Evolutionary conservation across 2,113 vertebrate species (phyloP).

Genomic region (Cheirogaleus medius): DNA sequence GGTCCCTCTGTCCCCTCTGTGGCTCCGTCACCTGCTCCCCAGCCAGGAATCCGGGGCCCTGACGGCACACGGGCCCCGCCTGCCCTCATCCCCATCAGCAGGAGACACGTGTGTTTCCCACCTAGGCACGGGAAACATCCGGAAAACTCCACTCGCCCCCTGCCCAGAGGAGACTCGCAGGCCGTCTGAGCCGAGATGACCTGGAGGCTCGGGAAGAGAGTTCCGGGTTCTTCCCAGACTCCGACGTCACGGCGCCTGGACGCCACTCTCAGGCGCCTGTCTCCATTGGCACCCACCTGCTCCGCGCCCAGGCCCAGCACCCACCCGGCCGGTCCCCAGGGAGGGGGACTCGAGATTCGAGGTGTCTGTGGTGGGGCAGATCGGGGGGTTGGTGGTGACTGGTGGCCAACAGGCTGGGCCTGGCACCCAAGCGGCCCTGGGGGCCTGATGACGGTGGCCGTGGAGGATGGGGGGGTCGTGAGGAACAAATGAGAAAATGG

Average conservation of each 20-base stretch:
- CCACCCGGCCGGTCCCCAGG: neutral
- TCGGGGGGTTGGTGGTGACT: neutral
- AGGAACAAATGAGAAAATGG: neutral
- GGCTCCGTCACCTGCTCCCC: neutral
- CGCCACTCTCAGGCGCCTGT: neutral
- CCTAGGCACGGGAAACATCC: neutral
- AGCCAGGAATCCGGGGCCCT: neutral
- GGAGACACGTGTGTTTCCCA: fast-evolving
- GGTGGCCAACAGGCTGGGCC: neutral
- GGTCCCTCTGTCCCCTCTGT: neutral
- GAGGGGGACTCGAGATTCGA: neutral
- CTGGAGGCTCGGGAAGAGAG: neutral
- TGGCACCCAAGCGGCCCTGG: neutral
- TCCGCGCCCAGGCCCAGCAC: neutral
- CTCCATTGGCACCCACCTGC: no score
- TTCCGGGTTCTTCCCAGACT: neutral
- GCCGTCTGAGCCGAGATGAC: neutral
- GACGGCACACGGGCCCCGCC: fast-evolving
- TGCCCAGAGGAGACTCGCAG: neutral
- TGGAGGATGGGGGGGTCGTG: neutral
- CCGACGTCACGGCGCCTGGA: no score
- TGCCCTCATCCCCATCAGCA: neutral
- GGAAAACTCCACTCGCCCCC: neutral
- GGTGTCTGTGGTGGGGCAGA: neutral
- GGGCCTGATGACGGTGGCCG: fast-evolving